Base-by-base conservation (phyloP, 2,113 vertebrate genomes). In the Entomyzon cyanotis region DNA sequence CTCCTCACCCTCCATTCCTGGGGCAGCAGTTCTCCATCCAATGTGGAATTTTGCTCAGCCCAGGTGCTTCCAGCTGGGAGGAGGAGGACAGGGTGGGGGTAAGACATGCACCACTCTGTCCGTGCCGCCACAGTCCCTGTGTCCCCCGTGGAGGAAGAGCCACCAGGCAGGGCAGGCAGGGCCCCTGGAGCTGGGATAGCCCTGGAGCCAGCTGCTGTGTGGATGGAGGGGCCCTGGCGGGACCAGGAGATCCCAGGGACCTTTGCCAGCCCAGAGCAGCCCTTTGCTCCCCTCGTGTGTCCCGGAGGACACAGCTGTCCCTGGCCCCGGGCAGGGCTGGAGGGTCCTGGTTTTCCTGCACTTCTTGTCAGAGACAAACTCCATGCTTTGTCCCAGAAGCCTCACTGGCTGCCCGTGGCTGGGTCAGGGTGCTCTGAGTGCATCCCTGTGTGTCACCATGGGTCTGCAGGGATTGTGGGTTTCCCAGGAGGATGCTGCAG, bases 121-220 rank as follows among this genome's bases (percentile, higher is more conserved):
- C 60, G 46, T 46, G 55, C n/a, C 9, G 4, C 0, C 6, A 0
- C 28, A 2, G 12, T 0, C 12, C 69, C 19, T 0, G 5, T 0
- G 35, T 17, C 25, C 49, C 4, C 0, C 15, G 46, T 35, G 35
- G 27, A 30, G 22, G 39, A 39, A 39, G 39, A 39, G 39, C 39
- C 39, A 39, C 39, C 39, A 39, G 39, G 39, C 39, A 39, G 39
- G 50, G 12, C 7, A 30, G 62, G 41, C 1, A 35, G 17, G 14
- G 63, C 39, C 58, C 20, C 3, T 0, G 9, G 68, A 19, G 55
- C 31, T 8, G 46, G 7, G 58, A 20, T 7, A 7, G 0, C 65
- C 62, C 65, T 16, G 16, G 20, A 46, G 59, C 47, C 33, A 41
- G 28, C 50, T 7, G 7, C 3, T 3, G 52, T 2, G 50, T 28